A percentile compares a stretch with the other conserved stretches of the same genome.
These are phyloP conservation scores for Schrankia costaestrigalis DNA, from an alignment of 2,888 invertebrate genomes.

Conservation along the genomic window DNA sequence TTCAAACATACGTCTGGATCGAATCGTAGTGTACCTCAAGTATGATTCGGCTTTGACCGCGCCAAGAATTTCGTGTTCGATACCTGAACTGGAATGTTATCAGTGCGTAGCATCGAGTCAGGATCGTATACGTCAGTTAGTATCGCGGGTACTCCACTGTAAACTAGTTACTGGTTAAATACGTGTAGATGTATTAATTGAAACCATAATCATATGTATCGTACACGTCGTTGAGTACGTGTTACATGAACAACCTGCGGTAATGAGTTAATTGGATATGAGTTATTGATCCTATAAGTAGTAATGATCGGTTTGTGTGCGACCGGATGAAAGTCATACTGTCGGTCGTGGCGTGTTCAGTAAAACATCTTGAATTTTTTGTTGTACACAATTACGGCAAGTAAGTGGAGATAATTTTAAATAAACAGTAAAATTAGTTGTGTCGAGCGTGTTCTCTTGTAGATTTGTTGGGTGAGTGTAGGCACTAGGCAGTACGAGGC, in stretches of 20 bases:
- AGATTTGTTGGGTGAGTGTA: conserved; percentile 12
- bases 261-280: conserved; percentile 68
- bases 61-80: conserved; percentile 73
- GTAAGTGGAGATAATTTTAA: conserved; percentile 28
- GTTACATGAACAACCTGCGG: conserved; percentile 48
- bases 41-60: conserved; percentile 58
- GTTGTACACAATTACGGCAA: conserved; percentile 26
- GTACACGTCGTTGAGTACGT: conserved; percentile 35
- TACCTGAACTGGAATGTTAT: conserved; percentile 75
- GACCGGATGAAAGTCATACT: conserved; percentile 41
- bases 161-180: conserved; percentile 67
- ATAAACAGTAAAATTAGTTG: conserved; percentile 26
- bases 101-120: conserved; percentile 68
- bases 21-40: conserved; percentile 55
- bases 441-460: conserved; percentile 8
- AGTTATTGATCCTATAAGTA: conserved; percentile 61
- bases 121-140: conserved; percentile 60
- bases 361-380: conserved; percentile 40
- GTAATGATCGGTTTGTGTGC: conserved; percentile 50
- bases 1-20: conserved; percentile 63
- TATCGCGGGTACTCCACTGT: conserved; percentile 62
- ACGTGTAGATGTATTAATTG: conserved; percentile 57
- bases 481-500: conserved; percentile 22
- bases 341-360: neutral
- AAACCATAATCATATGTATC: conserved; percentile 45